Conservation (phyloP, 2,888 invertebrate species). For the Candidula unifasciata region DNA sequence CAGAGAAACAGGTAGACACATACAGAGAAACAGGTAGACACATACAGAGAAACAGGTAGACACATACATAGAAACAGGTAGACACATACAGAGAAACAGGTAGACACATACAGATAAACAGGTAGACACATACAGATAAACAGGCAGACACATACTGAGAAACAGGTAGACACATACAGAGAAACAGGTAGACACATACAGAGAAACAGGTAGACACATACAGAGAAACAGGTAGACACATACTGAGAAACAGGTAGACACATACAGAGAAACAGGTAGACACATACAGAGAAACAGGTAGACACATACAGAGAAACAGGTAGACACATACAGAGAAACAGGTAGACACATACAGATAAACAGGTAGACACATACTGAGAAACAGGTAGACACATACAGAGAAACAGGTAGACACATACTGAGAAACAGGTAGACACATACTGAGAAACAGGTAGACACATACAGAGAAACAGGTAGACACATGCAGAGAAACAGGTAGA, state of each 20-base stretch:
- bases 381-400: not conserved
- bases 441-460: not conserved
- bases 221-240: not conserved
- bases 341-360: no score
- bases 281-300: no score
- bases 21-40: not conserved
- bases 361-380: not conserved
- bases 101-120: not conserved
- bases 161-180: not conserved
- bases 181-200: not conserved
- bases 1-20: not conserved
- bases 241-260: not conserved
- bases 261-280: no score
- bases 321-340: no score
- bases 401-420: not conserved
- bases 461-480: not conserved
- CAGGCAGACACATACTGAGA: not conserved
- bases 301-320: no score
- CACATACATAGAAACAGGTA: not conserved
- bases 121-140: not conserved
- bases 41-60: not conserved
- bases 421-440: not conserved
- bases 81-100: not conserved
- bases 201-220: not conserved
- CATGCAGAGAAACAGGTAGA: not conserved